Conservation (phyloP, 2,797 vertebrate genomes). For the Kryptolebias ocellatus region DNA sequence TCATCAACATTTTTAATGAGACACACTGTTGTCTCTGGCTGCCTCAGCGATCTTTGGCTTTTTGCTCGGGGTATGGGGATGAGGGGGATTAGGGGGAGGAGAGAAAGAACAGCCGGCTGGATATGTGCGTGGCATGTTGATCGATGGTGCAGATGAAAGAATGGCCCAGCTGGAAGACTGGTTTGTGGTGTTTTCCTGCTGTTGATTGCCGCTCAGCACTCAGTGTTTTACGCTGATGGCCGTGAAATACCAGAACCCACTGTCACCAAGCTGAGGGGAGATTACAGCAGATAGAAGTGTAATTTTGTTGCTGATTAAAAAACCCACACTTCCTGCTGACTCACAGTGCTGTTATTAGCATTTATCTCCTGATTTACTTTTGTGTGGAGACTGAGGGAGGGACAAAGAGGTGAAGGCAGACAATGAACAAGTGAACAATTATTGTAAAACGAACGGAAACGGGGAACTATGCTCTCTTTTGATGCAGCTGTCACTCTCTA, state of each 20-base stretch:
- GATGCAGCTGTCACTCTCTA: constrained; percentile 19
- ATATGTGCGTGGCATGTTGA: constrained; percentile 41
- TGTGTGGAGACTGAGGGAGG: constrained; percentile 12
- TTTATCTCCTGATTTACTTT: constrained; percentile 50
- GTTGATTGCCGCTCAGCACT: constrained; percentile 44
- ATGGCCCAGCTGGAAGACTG: constrained; percentile 6
- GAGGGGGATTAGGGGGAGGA: constrained; percentile 58
- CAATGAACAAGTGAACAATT: constrained; percentile 28
- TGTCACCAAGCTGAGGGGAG: constrained; percentile 29
- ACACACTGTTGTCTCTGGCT: constrained; percentile 35
- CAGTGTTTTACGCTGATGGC: constrained; percentile 30
- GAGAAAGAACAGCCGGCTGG: constrained; percentile 38
- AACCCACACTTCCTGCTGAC: constrained; percentile 31
- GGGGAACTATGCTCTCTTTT: constrained; percentile 1
- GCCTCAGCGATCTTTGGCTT: constrained; percentile 58
- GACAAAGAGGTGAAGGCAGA: constrained; percentile 36
- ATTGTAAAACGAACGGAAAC: constrained; percentile 8
- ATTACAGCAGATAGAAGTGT: constrained; percentile 53
- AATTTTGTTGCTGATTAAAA: constrained; percentile 54
- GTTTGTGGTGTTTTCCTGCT: constrained; percentile 41
- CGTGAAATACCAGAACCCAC: constrained; percentile 44
- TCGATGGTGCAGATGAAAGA: constrained; percentile 57
- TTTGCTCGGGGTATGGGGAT: constrained; percentile 49
- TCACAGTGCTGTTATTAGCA: constrained; percentile 36
- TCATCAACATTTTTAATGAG: constrained; percentile 65